Evolutionary conservation across 2,888 invertebrate genomes (phyloP).

Genomic region (Rhagonycha fulva): DNA sequence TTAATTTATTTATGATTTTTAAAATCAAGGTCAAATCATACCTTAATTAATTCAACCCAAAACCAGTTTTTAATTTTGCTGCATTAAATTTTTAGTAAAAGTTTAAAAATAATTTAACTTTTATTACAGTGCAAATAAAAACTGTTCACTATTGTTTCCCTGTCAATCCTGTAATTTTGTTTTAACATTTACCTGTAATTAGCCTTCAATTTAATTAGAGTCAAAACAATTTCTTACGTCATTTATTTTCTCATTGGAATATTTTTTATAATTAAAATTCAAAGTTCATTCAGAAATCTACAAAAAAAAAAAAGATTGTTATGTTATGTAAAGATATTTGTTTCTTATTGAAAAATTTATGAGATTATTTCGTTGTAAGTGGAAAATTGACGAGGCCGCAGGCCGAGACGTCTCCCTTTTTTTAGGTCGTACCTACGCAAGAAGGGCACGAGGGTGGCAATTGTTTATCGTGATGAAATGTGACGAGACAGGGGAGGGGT

Average conservation of each 20-base stretch:
- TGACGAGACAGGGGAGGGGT: too few relatives aligned
- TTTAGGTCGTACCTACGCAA: too few relatives aligned
- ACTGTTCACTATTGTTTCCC: neutral
- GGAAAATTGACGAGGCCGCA: too few relatives aligned
- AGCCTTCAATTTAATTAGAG: neutral
- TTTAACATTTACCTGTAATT: neutral
- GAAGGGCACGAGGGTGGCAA: too few relatives aligned
- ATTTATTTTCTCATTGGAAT: neutral
- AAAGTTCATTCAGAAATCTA: neutral
- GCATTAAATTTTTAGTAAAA: neutral
- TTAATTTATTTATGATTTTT: neutral
- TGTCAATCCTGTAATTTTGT: neutral
- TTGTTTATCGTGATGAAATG: too few relatives aligned
- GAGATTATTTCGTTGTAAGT: too few relatives aligned
- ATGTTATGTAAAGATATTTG: neutral
- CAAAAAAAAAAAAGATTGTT: neutral
- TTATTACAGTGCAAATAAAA: neutral
- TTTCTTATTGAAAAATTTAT: too few relatives aligned
- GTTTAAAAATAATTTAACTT: neutral
- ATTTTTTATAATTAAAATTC: neutral
- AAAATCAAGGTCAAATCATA: neutral
- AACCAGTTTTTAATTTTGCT: neutral
- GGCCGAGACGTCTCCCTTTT: too few relatives aligned
- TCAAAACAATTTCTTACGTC: neutral
- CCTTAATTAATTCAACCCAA: neutral